Base-by-base conservation (phyloP, 2,888 invertebrate genomes). In the Acanthococcus lagerstroemiae region DNA sequence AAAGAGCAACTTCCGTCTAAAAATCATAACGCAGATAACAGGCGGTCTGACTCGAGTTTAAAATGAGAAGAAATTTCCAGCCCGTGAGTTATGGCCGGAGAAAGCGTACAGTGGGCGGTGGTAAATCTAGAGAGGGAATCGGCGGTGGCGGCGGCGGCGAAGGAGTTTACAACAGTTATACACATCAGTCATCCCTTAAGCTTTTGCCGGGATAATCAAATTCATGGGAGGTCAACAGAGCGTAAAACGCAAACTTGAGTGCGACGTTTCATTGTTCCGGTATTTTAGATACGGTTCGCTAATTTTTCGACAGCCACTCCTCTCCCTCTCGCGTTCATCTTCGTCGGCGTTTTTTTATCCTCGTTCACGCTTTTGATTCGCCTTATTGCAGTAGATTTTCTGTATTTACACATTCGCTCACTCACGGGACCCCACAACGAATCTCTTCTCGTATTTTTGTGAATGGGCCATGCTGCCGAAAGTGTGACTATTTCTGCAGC, bases 231-330 rank as follows among this genome's bases (percentile, higher is more conserved):
- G 63, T 63, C 63, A 63, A 63, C 63, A 54, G 63, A 63, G 63
- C 63, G 63, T 63, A 63, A 63, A 63, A 63, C 63, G 63, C 63
- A 63, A 63, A 63, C 63, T 63, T 54, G 63, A 63, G 63, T 63
- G 63, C 63, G 63, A 63, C 63, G 63, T 63, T 63, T 63, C 63
- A 63, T 63, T 63, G 63, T 63, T 63, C 63, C 63, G 63, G 63
- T 63, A 63, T 63, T 63, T 63, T 63, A 63, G 63, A 63, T 63
- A 63, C 63, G 63, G 63, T 63, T 63, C 63, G 63, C 63, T 63
- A 63, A 63, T 63, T 63, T 63, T 44, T 63, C 63, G 9, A 63
- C 48, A 48, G 25, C 26, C 50, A 63, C 26, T 17, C 37, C 50
- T 22, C 61, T 15, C n/a, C 26, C 17, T 21, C 50, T 6, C 27